These are phyloP conservation scores for Montipora capitata DNA, from an alignment of 92 coral and sea anemone genomes.

Conservation along the genomic window DNA sequence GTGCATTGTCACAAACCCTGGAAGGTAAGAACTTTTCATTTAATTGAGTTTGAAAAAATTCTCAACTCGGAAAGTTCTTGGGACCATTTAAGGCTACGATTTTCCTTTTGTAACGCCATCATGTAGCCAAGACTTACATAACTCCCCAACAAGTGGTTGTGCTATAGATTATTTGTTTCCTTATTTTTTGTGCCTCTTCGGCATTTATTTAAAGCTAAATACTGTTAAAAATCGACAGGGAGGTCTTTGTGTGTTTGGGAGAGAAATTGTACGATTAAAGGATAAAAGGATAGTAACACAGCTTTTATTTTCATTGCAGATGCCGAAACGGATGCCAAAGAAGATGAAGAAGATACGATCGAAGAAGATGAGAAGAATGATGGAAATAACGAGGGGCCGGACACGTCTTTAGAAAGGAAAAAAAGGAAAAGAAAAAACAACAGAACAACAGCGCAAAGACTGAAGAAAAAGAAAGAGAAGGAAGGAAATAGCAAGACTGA, in stretches of 20 bases:
- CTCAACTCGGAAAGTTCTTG: constrained; percentile 17
- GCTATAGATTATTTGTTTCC: too few species aligned
- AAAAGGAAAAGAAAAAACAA: constrained; percentile 19
- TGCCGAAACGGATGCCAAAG: too few species aligned
- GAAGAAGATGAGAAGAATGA: constrained; percentile 13
- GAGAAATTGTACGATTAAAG: too few species aligned
- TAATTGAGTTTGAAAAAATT: constrained; percentile 1
- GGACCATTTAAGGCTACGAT: constrained; percentile 7
- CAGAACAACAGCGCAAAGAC: too few species aligned
- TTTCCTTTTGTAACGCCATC: constrained; percentile 30
- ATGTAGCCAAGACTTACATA: constrained; percentile 7
- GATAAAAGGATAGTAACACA: background rate
- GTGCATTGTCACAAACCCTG: background rate
- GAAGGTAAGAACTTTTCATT: constrained; percentile 31
- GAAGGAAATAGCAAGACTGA: too few species aligned
- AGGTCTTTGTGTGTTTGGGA: too few species aligned
- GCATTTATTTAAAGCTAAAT: too few species aligned
- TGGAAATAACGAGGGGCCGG: constrained; percentile 16
- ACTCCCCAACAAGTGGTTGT: too few species aligned
- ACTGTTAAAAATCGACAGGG: too few species aligned
- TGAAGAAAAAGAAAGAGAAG: too few species aligned
- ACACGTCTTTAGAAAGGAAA: constrained; percentile 21
- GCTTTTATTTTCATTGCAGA: too few species aligned
- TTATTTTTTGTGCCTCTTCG: too few species aligned
- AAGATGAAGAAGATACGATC: background rate